A percentile compares a stretch with the other conserved stretches of the same genome.
These are phyloP conservation scores for Thunnus albacares DNA, from an alignment of 2,797 vertebrate species.

Conservation along the genomic window DNA sequence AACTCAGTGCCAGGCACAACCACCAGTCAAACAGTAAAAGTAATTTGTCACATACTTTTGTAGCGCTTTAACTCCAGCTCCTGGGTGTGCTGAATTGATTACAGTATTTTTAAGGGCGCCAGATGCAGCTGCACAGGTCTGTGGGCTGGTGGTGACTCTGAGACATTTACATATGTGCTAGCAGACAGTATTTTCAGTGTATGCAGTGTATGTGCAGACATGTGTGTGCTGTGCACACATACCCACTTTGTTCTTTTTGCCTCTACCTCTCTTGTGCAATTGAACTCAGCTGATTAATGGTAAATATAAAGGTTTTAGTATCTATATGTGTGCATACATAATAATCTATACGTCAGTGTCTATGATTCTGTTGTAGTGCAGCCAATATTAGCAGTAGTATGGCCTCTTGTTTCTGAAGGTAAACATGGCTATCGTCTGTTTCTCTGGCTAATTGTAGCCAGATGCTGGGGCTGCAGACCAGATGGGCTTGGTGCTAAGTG, in stretches of 20 bases:
- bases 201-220: slow-evolving; percentile 3
- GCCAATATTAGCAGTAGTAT: slow-evolving; percentile 52
- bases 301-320: slow-evolving; percentile 20
- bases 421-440: slow-evolving; percentile 79
- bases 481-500: slow-evolving; percentile 80
- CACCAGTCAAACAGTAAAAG: slow-evolving; percentile 64
- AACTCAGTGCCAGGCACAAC: slow-evolving; percentile 40
- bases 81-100: slow-evolving; percentile 50
- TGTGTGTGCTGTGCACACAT: not conserved
- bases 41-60: slow-evolving; percentile 70
- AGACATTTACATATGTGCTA: slow-evolving; percentile 34
- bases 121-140: slow-evolving; percentile 51
- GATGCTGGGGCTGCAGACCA: slow-evolving; percentile 79
- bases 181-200: not conserved
- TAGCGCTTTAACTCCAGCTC: slow-evolving; percentile 48
- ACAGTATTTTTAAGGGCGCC: slow-evolving; percentile 31
- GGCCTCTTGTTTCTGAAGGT: slow-evolving; percentile 75
- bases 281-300: slow-evolving; percentile 2
- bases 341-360: slow-evolving; percentile 39
- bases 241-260: not conserved
- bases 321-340: slow-evolving; percentile 15
- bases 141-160: slow-evolving; percentile 17
- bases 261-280: slow-evolving; percentile 1
- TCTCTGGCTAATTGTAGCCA: slow-evolving; percentile 82
- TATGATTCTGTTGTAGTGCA: slow-evolving; percentile 16